These are phyloP conservation scores for Drosophila aldrichi DNA, from an alignment of 2,888 invertebrate genomes.

Conservation along the genomic window DNA sequence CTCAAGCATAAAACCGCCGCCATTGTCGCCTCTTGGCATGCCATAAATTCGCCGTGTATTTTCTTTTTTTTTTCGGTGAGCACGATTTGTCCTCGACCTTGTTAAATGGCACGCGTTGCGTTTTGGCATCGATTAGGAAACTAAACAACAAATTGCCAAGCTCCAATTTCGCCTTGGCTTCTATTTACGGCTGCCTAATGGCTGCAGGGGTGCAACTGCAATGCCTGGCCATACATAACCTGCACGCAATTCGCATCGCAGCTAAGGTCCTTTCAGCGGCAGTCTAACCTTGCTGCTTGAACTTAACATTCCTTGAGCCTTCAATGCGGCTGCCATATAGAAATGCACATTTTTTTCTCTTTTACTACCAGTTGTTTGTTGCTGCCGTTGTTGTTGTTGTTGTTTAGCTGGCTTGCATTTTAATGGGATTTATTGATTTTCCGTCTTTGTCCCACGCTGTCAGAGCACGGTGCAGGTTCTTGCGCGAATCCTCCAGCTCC, in stretches of 20 bases:
- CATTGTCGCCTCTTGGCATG: conserved; percentile 42
- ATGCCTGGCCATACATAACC: conserved; percentile 41
- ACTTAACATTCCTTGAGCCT: conserved; percentile 70
- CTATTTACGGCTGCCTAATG: conserved; percentile 53
- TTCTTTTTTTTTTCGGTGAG: conserved; percentile 10
- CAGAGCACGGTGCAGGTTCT: conserved; percentile 13
- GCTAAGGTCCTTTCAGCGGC: conserved; percentile 25
- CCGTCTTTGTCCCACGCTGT: conserved; percentile 45
- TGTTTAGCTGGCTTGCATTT: conserved; percentile 57
- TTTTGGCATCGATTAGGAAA: conserved; percentile 71
- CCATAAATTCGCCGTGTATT: conserved; percentile 61
- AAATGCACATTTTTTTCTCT: conserved; percentile 8
- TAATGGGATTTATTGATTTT: conserved; percentile 81
- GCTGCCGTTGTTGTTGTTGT: not conserved
- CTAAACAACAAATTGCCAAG: conserved; percentile 51
- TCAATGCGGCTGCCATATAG: conserved; percentile 33
- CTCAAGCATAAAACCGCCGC: conserved; percentile 11
- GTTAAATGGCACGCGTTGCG: conserved; percentile 56
- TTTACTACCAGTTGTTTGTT: conserved; percentile 4
- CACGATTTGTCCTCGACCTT: conserved; percentile 70
- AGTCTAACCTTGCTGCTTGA: conserved; percentile 72
- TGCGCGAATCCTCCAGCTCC: conserved; percentile 8
- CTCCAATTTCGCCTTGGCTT: conserved; percentile 62
- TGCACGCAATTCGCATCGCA: conserved; percentile 64
- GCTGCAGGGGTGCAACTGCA: conserved; percentile 35